phyloP scores from a whole-genome alignment of 2,113 vertebrate species.

The Cinclus mexicanus region DNA sequence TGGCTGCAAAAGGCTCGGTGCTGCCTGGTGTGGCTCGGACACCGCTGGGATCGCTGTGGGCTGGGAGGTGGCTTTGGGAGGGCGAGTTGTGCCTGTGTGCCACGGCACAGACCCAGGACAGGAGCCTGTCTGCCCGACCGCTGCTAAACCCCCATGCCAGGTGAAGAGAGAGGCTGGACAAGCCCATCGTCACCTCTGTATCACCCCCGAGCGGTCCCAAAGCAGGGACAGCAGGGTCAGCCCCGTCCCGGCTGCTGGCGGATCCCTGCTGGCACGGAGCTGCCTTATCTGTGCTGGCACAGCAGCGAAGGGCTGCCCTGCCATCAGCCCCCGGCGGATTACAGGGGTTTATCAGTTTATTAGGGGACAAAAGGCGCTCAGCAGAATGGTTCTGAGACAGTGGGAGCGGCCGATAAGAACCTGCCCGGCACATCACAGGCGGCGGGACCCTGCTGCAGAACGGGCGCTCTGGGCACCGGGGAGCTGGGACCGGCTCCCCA shows the following conservation, averaged over 20 bases:
- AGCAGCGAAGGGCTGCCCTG: background rate
- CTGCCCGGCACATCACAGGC: background rate
- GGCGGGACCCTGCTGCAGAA: background rate
- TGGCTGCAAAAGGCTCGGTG: accelerated
- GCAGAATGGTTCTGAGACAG: conserved; percentile 56
- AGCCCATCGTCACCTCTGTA: background rate
- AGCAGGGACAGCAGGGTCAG: background rate
- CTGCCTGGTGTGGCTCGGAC: background rate
- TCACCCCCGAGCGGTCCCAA: too few relatives aligned
- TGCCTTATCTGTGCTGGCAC: conserved; percentile 33
- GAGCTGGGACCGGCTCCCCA: accelerated
- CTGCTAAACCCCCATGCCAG: accelerated
- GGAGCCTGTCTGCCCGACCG: accelerated
- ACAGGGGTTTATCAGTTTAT: conserved; percentile 44
- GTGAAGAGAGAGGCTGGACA: background rate
- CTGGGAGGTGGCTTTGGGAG: background rate
- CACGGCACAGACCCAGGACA: accelerated
- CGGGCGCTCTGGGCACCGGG: background rate
- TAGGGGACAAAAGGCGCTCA: conserved; percentile 49
- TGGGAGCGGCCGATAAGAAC: conserved; percentile 38
- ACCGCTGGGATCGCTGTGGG: accelerated
- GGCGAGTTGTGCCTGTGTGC: accelerated
- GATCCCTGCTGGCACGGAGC: background rate
- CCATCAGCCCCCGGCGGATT: conserved; percentile 25
- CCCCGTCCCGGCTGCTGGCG: background rate